Base-by-base conservation (phyloP, 2,113 vertebrate species). In the Sander lucioperca region DNA sequence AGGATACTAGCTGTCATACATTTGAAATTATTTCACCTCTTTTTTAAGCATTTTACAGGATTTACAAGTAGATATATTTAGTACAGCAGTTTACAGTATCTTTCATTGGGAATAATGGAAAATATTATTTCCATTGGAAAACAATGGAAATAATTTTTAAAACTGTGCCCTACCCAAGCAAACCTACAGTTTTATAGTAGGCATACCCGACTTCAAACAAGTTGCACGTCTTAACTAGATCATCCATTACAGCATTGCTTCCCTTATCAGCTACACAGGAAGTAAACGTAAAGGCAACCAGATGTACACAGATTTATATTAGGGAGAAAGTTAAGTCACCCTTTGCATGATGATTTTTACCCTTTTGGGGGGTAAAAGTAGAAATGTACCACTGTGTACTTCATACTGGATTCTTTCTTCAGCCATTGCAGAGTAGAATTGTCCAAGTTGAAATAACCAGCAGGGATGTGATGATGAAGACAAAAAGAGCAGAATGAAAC, bases 81-180 rank as follows among this genome's bases (percentile, higher is more conserved):
- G 75, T 59, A 80, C 68, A 79, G 81, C 72, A 53, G 63, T 72
- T 88, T 58, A 74, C 21, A 61, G 57, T 33, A 61, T 39, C 1
- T 27, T 27, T 27, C 27, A 27, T 27, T 27, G 27, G 27, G 27
- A 27, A 27, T 27, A 27, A 27, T 27, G 27, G 27, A 27, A 27
- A 27, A 27, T 2, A 27, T 27, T 27, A 27, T 27, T 27, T 27
- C 27, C 27, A 27, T 27, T 27, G 27, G 27, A 27, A 59, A 57
- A 63, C 3, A 23, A 27, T 27, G 9, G 12, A 56, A 50, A 48
- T 50, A 23, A 30, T 62, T 14, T 65, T 56, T 3, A 64, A 67
- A 56, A 67, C 8, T 3, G 33, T n/a, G 4, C 4, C 43, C 48
- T 21, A 7, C 30, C 33, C 16, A 70, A 39, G n/a, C 18, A 79